phyloP scores from a whole-genome alignment of 2,113 vertebrate genomes.

The Sapayoa aenigma region DNA sequence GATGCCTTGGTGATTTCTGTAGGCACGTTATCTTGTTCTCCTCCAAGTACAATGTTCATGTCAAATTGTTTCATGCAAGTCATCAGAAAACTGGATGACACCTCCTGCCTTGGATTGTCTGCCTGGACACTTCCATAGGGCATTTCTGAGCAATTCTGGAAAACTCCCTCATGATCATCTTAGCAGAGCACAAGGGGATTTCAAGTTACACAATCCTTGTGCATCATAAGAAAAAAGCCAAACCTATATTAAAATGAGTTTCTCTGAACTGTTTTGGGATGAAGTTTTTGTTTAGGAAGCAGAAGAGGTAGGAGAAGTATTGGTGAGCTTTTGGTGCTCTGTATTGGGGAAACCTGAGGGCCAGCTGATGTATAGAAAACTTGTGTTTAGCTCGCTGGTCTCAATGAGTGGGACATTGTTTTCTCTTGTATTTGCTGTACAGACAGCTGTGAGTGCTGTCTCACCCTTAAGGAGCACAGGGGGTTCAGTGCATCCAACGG shows the following conservation, averaged over 20 bases:
- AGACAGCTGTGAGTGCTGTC: background rate
- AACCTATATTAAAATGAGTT: background rate
- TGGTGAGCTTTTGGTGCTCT: background rate
- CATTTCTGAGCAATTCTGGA: background rate
- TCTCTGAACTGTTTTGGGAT: background rate
- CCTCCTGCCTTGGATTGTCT: background rate
- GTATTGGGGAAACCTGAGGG: background rate
- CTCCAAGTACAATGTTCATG: accelerated
- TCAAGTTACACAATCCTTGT: background rate
- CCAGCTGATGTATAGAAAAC: background rate
- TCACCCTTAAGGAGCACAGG: background rate
- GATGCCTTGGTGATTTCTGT: accelerated
- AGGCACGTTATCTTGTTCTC: background rate
- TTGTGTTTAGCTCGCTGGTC: background rate
- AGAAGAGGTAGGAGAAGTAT: background rate
- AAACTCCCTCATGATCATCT: background rate
- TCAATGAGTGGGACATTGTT: accelerated
- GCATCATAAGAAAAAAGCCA: background rate
- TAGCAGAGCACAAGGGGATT: background rate
- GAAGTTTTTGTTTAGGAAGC: background rate
- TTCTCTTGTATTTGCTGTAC: background rate
- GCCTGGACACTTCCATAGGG: background rate
- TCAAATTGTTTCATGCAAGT: background rate
- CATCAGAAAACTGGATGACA: background rate
- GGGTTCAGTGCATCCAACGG: background rate